phyloP scores from a whole-genome alignment of 2,888 invertebrate species.

The Drosophila nr. perissopoda region DNA sequence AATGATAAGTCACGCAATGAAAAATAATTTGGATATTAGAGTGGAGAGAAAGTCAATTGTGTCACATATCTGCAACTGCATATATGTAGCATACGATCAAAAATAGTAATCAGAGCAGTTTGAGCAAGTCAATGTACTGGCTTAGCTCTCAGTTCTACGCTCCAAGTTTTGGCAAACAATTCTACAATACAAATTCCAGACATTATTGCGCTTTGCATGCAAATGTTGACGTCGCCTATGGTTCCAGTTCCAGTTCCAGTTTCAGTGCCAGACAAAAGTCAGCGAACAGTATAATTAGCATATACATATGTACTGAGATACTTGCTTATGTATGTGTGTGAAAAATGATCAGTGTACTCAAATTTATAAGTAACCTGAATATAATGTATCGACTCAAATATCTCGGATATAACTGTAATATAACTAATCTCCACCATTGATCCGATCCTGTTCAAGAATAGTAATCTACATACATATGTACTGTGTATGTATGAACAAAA shows the following conservation, averaged over 20 bases:
- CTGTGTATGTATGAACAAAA: neutral
- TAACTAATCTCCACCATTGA: neutral
- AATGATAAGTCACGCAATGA: neutral
- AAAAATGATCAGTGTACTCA: neutral
- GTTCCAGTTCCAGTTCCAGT: slow-evolving; percentile 2
- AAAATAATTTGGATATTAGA: neutral
- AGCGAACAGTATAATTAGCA: slow-evolving; percentile 1
- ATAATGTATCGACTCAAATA: neutral
- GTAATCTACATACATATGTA: neutral
- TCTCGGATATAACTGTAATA: neutral
- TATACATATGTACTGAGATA: neutral
- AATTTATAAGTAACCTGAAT: neutral
- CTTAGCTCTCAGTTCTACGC: neutral
- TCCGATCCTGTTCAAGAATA: neutral
- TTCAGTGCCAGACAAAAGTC: slow-evolving; percentile 3
- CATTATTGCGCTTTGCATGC: slow-evolving; percentile 56
- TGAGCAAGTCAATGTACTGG: slow-evolving; percentile 10
- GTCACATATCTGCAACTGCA: neutral
- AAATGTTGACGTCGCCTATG: slow-evolving; percentile 27
- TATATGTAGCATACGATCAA: neutral
- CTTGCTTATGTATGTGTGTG: neutral
- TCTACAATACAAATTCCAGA: slow-evolving; percentile 43
- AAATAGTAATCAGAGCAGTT: neutral
- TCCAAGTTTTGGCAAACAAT: slow-evolving; percentile 7
- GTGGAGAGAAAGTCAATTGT: neutral